Evolutionary conservation across 2,888 invertebrate genomes (phyloP), one percentile per base, ranked within the genome.

Genomic region (Metacarcinus magister): DNA sequence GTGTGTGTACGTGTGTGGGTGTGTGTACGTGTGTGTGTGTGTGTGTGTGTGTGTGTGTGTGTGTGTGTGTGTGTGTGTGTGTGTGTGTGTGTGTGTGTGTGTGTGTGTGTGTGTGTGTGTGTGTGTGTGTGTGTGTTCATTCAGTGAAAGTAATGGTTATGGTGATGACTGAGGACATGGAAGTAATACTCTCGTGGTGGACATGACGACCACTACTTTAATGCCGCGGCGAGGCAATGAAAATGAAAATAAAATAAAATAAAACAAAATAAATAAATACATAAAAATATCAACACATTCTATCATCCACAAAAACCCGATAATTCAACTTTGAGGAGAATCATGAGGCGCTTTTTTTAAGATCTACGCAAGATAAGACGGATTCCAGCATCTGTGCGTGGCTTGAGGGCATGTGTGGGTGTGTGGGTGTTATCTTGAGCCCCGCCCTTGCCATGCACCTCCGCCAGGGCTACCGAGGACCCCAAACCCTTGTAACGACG

Each of bases 21-120:
- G 75, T 75, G n/a, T 75, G 75, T 75, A 4, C n/a, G 75, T 75
- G 75, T 75, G 75, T 75, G 75, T 75, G 75, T 75, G 75, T 75
- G 75, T 75, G 75, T 75, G 75, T 75, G 75, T 75, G 75, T 75
- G 75, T 75, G n/a, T 75, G 75, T 75, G 75, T 75, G 75, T 75
- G 75, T 75, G 75, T 75, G 28, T 75, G 75, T 28, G 75, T 54
- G 54, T 54, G 54, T 54, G 54, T 54, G 54, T 54, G 54, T 54
- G 54, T 54, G 54, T 54, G 2, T 54, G 54, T 54, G 54, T 54
- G 54, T 54, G 54, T 54, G 54, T 54, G 54, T 54, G 54, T 54
- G 54, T 54, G 54, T 54, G 54, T 75, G 75, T 75, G 75, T 75
- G 75, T 75, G 75, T 75, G 75, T 54, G 54, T 54, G 54, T 54